Base-by-base conservation (phyloP, 2,797 vertebrate species). In the Phyllotis vaccarum region DNA sequence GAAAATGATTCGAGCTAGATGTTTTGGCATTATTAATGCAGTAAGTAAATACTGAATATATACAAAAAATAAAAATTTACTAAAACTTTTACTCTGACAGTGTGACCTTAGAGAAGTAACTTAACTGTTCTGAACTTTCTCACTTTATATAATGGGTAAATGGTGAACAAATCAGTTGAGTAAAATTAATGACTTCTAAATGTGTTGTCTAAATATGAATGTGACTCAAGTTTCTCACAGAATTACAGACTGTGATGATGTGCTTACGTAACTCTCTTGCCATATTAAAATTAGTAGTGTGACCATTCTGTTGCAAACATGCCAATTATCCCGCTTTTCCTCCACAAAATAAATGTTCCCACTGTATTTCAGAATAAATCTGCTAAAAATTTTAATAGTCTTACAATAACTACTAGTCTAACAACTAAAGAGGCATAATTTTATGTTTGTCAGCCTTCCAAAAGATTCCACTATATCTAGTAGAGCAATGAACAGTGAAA, bases 51-150 rank as follows among this genome's bases (percentile, higher is more conserved):
- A 87, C 14, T 75, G 11, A 0, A 43, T 27, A 29, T 34, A 78
- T 29, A 91, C 2, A 90, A 91, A 96, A 19, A 95, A 87, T 90
- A 75, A 86, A 54, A 89, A 83, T 60, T 43, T 49, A 85, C 68
- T 70, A 86, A 83, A 96, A 81, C 46, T 5, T 49, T 49, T 49
- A 49, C 60, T 62, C 17, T 66, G n/a, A 46, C 22, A 21, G 40
- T 60, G 31, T 5, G 22, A 60, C 46, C 34, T 49, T 31, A 5
- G 17, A 72, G n/a, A 83, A 90, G 31, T 60, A 72, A 86, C 31
- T 46, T 46, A 86, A 56, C 49, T 74, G 43, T 60, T 86, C 37
- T 80, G 54, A 60, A 43, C 12, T 29, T 52, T 49, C 46, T 34
- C 80, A 46, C 49, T 88, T 86, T 62, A 81, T n/a, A 43, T 43